Evolutionary conservation across 1,140 invertebrate species (phyloP).

Genomic region (Rhopalosiphum padi): DNA sequence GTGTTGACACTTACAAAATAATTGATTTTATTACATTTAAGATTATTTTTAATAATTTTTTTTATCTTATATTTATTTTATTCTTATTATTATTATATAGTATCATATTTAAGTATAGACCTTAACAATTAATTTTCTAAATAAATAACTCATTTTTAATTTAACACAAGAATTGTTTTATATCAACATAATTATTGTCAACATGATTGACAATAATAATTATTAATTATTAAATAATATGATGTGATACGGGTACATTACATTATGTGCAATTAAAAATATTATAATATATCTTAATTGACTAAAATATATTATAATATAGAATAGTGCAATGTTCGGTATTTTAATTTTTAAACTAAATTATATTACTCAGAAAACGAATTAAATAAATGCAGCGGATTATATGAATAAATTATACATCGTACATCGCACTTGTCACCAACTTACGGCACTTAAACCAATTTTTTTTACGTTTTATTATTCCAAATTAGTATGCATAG

Average conservation of each 20-base stretch:
- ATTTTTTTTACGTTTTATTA: not conserved
- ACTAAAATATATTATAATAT: not conserved
- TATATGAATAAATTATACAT: not conserved
- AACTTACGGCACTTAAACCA: not conserved
- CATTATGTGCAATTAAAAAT: not conserved
- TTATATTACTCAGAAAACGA: not conserved
- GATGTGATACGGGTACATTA: not conserved
- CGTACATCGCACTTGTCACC: not conserved
- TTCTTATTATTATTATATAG: no score
- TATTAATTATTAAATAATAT: not conserved
- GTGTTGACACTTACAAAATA: no score
- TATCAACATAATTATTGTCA: not conserved
- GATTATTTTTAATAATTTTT: no score
- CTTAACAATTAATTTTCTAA: not conserved
- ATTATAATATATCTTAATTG: not conserved
- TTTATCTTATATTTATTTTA: no score
- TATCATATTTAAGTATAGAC: not conserved
- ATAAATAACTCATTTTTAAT: not conserved
- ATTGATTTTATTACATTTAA: no score
- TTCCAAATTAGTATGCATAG: not conserved
- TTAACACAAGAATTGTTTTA: not conserved
- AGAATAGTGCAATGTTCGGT: not conserved
- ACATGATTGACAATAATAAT: not conserved
- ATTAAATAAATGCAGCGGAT: not conserved
- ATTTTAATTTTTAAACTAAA: conserved; percentile 3